phyloP scores from a whole-genome alignment of 2,888 invertebrate species.

The Temnothorax ravouxi region DNA sequence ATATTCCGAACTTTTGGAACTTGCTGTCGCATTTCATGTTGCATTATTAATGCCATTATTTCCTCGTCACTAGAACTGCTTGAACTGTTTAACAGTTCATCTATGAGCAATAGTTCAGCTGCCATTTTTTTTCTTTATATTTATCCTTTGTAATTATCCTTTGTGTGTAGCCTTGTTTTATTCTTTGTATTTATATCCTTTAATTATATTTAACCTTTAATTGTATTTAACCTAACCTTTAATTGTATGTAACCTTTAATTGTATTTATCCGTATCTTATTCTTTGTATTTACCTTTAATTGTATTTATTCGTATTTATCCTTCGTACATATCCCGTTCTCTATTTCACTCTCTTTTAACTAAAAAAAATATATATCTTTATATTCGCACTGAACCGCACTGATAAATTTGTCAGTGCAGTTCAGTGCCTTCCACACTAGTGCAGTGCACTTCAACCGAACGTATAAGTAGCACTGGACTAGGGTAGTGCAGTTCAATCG shows the following conservation, averaged over 20 bases:
- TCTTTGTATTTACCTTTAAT: too few species aligned
- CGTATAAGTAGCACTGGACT: not conserved
- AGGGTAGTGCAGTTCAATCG: not conserved
- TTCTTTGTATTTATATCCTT: too few species aligned
- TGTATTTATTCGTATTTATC: too few species aligned
- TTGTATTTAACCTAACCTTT: too few species aligned
- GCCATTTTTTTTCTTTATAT: not conserved
- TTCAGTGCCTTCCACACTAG: conserved; percentile 1
- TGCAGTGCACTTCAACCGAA: not conserved
- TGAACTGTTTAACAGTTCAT: conserved; percentile 8
- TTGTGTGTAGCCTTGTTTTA: too few species aligned
- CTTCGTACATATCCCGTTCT: too few species aligned
- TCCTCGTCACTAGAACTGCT: conserved; percentile 3
- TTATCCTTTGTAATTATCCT: not conserved
- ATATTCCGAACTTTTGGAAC: conserved; percentile 2
- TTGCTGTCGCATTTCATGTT: not conserved
- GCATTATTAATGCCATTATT: not conserved
- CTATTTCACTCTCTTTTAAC: too few species aligned
- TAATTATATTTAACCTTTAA: too few species aligned
- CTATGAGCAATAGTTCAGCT: not conserved
- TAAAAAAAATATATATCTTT: too few species aligned
- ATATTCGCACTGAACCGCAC: conserved; percentile 7
- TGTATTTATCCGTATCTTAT: too few species aligned
- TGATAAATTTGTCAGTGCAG: not conserved
- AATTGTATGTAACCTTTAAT: too few species aligned